phyloP scores from a whole-genome alignment of 2,113 vertebrate species.

The Fulica atra region DNA sequence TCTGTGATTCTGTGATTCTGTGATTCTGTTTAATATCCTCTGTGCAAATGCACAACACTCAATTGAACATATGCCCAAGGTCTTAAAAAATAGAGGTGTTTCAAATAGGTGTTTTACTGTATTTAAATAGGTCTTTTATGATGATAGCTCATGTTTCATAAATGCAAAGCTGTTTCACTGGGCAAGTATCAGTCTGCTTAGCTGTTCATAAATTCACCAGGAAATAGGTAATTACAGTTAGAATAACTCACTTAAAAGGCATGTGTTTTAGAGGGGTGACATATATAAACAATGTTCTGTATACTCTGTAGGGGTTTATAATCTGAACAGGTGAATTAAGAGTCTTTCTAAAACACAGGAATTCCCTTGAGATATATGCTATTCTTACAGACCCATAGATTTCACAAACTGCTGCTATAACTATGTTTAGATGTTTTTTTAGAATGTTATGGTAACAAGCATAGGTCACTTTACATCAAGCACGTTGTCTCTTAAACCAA shows the following conservation, averaged over 20 bases:
- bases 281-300: neutral
- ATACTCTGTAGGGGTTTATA: neutral
- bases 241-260: neutral
- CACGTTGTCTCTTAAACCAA: neutral
- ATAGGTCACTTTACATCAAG: neutral
- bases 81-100: neutral
- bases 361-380: neutral
- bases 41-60: neutral
- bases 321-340: neutral
- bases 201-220: neutral
- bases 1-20: too few species aligned
- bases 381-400: neutral
- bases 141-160: neutral
- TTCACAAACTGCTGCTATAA: neutral
- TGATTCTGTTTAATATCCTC: neutral
- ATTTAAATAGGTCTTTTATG: neutral
- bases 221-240: neutral
- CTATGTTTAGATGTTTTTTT: too few species aligned
- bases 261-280: neutral
- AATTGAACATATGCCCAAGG: neutral
- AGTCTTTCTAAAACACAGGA: neutral
- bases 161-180: neutral
- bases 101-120: neutral
- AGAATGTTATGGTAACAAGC: neutral
- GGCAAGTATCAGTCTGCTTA: neutral